These are phyloP conservation scores for Scolopax rusticola DNA, from an alignment of 2,797 vertebrate species.

Conservation along the genomic window DNA sequence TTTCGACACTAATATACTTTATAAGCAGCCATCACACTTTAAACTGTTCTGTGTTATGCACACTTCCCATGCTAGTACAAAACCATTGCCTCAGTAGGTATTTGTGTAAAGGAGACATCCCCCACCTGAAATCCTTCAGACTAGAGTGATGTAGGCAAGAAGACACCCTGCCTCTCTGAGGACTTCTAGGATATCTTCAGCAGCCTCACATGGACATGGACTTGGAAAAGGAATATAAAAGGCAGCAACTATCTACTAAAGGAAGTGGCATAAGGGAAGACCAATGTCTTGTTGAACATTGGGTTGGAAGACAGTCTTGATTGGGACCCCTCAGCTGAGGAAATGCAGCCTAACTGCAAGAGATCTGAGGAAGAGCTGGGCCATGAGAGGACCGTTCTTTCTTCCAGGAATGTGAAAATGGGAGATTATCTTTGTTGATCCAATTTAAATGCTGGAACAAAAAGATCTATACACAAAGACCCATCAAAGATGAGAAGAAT, in stretches of 20 bases:
- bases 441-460: not conserved
- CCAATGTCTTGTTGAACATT: not conserved
- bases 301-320: not conserved
- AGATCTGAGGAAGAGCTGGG: not conserved
- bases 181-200: not conserved
- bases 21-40: not conserved
- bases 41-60: accelerated
- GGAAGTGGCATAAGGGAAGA: not conserved
- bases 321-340: not conserved
- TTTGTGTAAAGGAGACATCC: not conserved
- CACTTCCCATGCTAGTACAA: not conserved
- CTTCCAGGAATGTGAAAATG: not conserved
- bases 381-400: not conserved
- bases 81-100: accelerated
- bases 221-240: not conserved
- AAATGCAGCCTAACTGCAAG: not conserved
- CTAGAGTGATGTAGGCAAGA: accelerated
- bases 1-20: not conserved
- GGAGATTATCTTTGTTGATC: not conserved
- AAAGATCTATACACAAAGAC: not conserved
- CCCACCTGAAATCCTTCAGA: not conserved
- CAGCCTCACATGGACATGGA: not conserved
- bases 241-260: not conserved
- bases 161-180: not conserved
- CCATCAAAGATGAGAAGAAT: not conserved